phyloP scores from a whole-genome alignment of 2,797 vertebrate species.

The Tympanoctomys barrerae region DNA sequence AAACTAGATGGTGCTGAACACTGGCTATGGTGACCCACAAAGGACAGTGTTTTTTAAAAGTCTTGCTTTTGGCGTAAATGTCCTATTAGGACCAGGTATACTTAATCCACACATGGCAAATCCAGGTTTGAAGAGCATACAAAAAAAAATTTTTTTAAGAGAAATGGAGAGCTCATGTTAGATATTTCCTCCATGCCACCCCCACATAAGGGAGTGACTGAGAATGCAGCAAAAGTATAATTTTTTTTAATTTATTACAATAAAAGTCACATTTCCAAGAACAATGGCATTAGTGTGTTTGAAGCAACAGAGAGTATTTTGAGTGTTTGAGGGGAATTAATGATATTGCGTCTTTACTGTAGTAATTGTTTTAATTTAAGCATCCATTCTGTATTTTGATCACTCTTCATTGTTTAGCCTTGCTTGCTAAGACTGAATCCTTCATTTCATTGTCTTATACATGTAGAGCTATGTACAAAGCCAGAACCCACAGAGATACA shows the following conservation, averaged over 20 bases:
- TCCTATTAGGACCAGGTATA: background rate
- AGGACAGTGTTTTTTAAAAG: background rate
- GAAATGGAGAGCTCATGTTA: background rate
- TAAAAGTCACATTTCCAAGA: background rate
- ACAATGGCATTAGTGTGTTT: background rate
- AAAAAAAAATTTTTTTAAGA: background rate
- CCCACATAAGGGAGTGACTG: background rate
- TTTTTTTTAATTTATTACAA: background rate
- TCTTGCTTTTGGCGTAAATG: background rate
- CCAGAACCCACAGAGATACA: background rate
- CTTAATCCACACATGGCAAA: conserved; percentile 13
- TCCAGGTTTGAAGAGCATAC: background rate
- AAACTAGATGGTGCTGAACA: conserved; percentile 24
- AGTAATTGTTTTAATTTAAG: background rate
- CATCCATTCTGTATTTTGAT: background rate
- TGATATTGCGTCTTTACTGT: background rate
- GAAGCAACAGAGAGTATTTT: background rate
- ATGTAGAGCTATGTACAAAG: background rate
- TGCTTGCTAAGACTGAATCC: background rate
- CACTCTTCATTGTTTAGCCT: background rate
- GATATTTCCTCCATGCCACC: conserved; percentile 8
- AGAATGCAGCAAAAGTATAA: background rate
- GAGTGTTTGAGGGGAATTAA: background rate
- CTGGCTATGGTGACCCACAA: conserved; percentile 32
- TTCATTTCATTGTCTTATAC: background rate